These are phyloP conservation scores for Sialia sialis DNA, from an alignment of 2,113 vertebrate species.

Conservation along the genomic window DNA sequence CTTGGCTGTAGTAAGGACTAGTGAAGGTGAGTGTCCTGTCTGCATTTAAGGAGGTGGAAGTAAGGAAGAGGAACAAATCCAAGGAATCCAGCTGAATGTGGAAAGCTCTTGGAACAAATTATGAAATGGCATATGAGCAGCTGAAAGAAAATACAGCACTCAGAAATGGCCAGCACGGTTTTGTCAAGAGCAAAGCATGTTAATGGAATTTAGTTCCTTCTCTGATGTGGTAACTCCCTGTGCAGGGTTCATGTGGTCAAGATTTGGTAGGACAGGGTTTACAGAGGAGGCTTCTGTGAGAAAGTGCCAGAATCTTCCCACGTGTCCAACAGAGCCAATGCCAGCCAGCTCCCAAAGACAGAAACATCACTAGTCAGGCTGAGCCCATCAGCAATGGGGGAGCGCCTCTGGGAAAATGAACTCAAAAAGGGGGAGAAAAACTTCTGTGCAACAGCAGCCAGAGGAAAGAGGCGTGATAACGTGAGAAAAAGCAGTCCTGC, in stretches of 20 bases:
- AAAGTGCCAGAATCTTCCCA: neutral
- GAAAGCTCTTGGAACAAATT: constrained; percentile 6
- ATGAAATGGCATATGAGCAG: neutral
- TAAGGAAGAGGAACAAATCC: neutral
- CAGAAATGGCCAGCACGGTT: neutral
- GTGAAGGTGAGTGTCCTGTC: neutral
- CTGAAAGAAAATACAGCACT: neutral
- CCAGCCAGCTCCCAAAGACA: neutral
- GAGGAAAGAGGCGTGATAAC: neutral
- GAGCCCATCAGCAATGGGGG: accelerated
- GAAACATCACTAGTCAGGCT: accelerated
- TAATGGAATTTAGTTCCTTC: neutral
- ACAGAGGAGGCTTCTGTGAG: neutral
- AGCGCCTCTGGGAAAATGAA: neutral
- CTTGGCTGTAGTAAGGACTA: neutral
- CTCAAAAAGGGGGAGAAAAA: neutral
- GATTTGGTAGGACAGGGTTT: accelerated
- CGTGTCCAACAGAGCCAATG: accelerated
- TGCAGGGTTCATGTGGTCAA: neutral
- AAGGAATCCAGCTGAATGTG: neutral
- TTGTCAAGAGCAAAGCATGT: neutral
- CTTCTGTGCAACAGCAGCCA: neutral
- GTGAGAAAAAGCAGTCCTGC: neutral
- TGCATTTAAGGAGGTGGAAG: neutral
- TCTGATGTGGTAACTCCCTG: neutral